Evolutionary conservation across 2,888 invertebrate species (phyloP), one percentile per base, ranked within the genome.

Genomic region (Nomada ruficornis): DNA sequence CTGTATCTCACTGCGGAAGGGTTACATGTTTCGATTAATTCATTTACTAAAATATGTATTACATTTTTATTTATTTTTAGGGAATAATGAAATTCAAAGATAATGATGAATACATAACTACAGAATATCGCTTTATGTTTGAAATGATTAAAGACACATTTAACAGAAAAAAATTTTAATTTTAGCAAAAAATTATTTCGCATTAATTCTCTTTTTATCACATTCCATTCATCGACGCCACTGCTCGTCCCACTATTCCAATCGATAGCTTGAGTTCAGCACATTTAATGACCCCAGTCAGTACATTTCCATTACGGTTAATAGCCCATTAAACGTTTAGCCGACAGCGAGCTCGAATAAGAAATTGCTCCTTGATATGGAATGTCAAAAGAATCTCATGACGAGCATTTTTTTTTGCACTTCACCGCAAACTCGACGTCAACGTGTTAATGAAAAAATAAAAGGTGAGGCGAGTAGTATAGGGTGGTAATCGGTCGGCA

Each of bases 401-500:
- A 29, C 36, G 23, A 55, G 23, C 20, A 20, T 20, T 11, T 18
- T 55, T 55, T 55, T 20, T 36, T 5, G 36, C 36, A 36, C 5
- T 63, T 20, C 20, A 3, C 13, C 20, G n/a, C 9, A 15, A 54
- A 52, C 9, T 29, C 52, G 52, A 15, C 1, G 4, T 18, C 15
- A 36, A 2, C 0, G n/a, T 23, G 11, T 7, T n/a, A 47, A 52
- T 20, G 60, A 47, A 75, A 75, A 20, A 15, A 13, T 5, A 29
- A 64, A 26, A 44, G 42, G 26, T 15, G n/a, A n/a, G 44, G n/a
- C 18, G n/a, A n/a, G n/a, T 20, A 59, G 42, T 4, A 23, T 42
- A 44, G 59, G 29, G 47, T 13, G 15, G 47, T 80, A 77, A 77
- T 63, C 57, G 54, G 72, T 4, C 18, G 42, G 36, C 54, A 20